Evolutionary conservation across 2,888 invertebrate species (phyloP), one percentile per base, ranked within the genome.

Genomic region (Sicus ferrugineus): DNA sequence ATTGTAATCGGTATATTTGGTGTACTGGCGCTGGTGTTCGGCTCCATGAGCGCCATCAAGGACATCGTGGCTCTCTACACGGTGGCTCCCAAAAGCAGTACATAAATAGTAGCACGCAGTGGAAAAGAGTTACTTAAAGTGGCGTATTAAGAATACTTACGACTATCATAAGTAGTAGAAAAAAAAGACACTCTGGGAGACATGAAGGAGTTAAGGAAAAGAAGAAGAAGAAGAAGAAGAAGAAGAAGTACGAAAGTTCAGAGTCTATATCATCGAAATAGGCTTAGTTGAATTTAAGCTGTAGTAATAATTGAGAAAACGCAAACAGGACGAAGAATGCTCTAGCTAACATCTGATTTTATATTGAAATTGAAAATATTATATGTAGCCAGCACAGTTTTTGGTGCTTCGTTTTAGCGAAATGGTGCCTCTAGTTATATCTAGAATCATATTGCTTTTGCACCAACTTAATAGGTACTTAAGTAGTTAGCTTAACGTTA

Each of bases 1-100:
- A 72, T 92, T 19, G 75, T 93, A 0, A 91, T 97, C 11, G 83
- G 90, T 3, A 75, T 91, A 3, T 92, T 95, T 77, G 97, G 96
- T 30, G 50, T 94, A 0, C 86, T 92, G 73, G 96, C 96, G 0
- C 89, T 97, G 70, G 80, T 93, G 65, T 93, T 95, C 77, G 97
- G 97, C 59, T 91, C 94, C 1, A 88, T 88, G 77, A 88, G 88
- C 21, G 90, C 92, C 52, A 82, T 92, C 6, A 77, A 85, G 67
- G 89, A 90, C 34, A 92, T 93, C 75, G 78, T 89, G 9, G 73
- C 70, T n/a, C 72, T 80, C 19, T 84, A 84, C 48, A 74, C 72
- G 16, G 58, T 42, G 56, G 62, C 65, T 58, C 70, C 74, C 62
- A 62, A 65, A 42, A 75, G 71, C 67, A 73, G 68, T 46, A 72